Evolutionary conservation across 2,797 vertebrate genomes (phyloP).

Genomic region (Acanthurus lineatus): DNA sequence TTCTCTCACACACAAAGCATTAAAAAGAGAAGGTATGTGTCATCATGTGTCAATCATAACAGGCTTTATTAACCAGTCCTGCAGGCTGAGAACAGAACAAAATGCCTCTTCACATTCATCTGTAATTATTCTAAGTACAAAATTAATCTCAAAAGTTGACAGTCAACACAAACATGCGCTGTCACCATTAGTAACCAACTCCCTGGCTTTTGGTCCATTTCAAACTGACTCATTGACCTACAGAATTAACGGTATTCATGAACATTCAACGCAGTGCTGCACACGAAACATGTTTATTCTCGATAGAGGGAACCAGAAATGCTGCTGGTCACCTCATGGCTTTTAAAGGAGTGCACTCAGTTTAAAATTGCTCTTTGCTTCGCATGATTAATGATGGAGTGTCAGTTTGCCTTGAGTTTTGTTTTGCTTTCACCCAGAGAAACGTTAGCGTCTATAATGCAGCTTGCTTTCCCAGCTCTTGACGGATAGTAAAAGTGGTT

Average conservation of each 20-base stretch:
- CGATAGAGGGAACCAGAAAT: constrained; percentile 7
- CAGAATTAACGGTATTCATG: constrained; percentile 23
- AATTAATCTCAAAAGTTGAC: neutral
- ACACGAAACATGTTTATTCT: constrained; percentile 4
- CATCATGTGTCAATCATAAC: constrained; percentile 3
- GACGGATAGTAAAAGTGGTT: constrained; percentile 33
- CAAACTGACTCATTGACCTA: constrained; percentile 7
- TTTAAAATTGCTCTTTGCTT: constrained; percentile 20
- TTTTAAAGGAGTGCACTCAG: constrained; percentile 36
- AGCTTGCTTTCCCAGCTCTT: constrained; percentile 23
- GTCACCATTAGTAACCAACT: constrained; percentile 9
- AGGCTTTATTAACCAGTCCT: constrained; percentile 66
- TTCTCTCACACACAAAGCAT: neutral
- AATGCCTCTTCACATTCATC: constrained; percentile 6
- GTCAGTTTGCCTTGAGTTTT: constrained; percentile 24
- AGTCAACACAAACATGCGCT: constrained; percentile 2
- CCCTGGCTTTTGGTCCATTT: constrained; percentile 54
- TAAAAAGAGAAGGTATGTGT: neutral
- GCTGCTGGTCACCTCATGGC: constrained; percentile 16
- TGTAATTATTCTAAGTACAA: constrained; percentile 8
- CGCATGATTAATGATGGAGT: constrained; percentile 56
- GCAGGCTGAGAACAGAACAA: constrained; percentile 42
- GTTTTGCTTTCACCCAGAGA: constrained; percentile 41
- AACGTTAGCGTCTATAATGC: neutral
- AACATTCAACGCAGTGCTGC: constrained; percentile 1